A percentile compares a stretch with the other conserved stretches of the same genome.
phyloP scores from a whole-genome alignment of 2,888 invertebrate species.

The Nemurella pictetii region DNA sequence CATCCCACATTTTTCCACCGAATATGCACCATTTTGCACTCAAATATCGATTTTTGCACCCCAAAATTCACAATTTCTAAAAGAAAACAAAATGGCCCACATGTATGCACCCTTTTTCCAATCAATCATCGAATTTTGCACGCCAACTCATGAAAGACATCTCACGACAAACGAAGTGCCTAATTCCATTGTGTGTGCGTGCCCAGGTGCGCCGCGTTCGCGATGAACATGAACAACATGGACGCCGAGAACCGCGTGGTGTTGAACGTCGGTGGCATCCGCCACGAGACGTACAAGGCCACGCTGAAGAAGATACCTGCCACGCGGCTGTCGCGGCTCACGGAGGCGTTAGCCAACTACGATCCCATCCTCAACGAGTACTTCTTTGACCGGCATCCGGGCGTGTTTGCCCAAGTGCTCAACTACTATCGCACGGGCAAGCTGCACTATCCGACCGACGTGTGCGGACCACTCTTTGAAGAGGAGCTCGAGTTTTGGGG shows the following conservation, averaged over 20 bases:
- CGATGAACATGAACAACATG: conserved; percentile 91
- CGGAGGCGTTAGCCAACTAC: conserved; percentile 97
- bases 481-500: conserved; percentile 99
- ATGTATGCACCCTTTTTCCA: too few species aligned
- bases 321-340: conserved; percentile 88
- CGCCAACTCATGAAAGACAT: too few species aligned
- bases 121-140: too few species aligned
- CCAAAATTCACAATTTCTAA: too few species aligned
- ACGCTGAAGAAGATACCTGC: conserved; percentile 97
- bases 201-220: conserved; percentile 38
- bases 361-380: conserved; percentile 99
- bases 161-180: too few species aligned
- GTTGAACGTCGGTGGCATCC: conserved; percentile 96
- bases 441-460: conserved; percentile 98
- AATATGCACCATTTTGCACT: too few species aligned
- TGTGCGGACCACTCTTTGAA: conserved; percentile 98
- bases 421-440: conserved; percentile 99
- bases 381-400: conserved; percentile 98
- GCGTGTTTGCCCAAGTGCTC: conserved; percentile 93
- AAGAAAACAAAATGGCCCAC: too few species aligned
- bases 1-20: too few species aligned
- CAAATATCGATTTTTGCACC: too few species aligned
- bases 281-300: conserved; percentile 95
- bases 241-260: conserved; percentile 99
- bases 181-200: too few species aligned